Evolutionary conservation across 1,140 invertebrate genomes (phyloP), one percentile per base, ranked within the genome.

Genomic region (Araneus ventricosus): DNA sequence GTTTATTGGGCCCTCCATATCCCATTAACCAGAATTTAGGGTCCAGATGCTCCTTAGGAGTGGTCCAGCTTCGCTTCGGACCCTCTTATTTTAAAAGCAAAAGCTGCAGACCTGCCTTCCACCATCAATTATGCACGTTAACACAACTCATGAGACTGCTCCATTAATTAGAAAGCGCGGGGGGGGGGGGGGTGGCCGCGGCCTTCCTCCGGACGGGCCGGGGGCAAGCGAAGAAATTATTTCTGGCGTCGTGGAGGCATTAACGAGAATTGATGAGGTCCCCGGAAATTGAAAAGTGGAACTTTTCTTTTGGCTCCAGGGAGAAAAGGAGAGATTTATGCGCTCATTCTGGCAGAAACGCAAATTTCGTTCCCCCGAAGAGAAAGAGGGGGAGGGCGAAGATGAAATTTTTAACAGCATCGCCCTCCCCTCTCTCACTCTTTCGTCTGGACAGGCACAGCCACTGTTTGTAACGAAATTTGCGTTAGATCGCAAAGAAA

Each of bases 211-310:
- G 59, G 39, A n/a, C 37, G 37, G 14, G 61, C 24, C 14, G 24
- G 30, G 24, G 27, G 52, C 61, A 41, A 59, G 63, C 67, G 37
- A 89, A 89, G 88, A 89, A 89, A 89, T 89, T 89, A 89, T 89
- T 79, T 79, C 86, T 88, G 86, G 86, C 86, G 86, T 89, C 88
- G 61, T 57, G 88, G 70, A 41, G 59, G 88, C 88, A 89, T 89
- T 89, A 89, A 89, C 88, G 88, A 89, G 88, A 89, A 89, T 89
- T 89, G 88, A 89, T 89, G 88, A 89, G 88, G 39, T 75, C 61
- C 39, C 88, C 88, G 88, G 88, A 89, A 89, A 89, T 89, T 89
- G 88, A 89, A 89, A 89, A 89, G 88, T 89, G 88, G 88, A 79
- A 89, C 88, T 88, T 45, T 89, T 89, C 88, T 89, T 89, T 34